A percentile compares a stretch with the other conserved stretches of the same genome.
Evolutionary conservation across 2,888 invertebrate species (phyloP).

Genomic region (Ceriagrion tenellum): DNA sequence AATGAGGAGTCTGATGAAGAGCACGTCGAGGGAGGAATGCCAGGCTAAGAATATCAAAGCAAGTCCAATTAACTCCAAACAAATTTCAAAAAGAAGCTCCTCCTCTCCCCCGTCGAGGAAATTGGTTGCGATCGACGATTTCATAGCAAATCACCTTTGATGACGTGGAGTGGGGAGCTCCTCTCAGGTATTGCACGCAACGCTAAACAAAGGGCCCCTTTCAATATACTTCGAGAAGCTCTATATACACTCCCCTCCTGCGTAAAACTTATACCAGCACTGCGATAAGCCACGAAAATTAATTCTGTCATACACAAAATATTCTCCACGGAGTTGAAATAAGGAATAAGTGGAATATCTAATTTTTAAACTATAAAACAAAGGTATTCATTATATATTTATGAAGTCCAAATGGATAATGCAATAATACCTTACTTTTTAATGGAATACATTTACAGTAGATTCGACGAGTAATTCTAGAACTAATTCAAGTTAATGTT

Average conservation of each 20-base stretch:
- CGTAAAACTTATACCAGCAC: too few species aligned
- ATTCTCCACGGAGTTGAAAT: too few species aligned
- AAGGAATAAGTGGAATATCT: too few species aligned
- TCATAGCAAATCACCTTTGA: not conserved
- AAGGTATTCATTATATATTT: too few species aligned
- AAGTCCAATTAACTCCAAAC: slow-evolving; percentile 38
- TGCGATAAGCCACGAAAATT: too few species aligned
- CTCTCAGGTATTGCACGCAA: not conserved
- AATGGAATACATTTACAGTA: too few species aligned
- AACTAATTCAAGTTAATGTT: too few species aligned
- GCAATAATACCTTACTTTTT: too few species aligned
- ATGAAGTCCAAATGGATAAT: too few species aligned
- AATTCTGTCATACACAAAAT: too few species aligned
- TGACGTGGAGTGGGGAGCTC: not conserved
- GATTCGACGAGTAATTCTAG: too few species aligned
- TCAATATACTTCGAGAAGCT: not conserved
- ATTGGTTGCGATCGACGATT: not conserved
- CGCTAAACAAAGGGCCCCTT: not conserved
- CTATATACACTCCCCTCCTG: not conserved
- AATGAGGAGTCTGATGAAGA: slow-evolving; percentile 55
- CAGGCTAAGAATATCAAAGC: slow-evolving; percentile 54
- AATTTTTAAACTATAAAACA: too few species aligned
- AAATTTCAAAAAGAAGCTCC: not conserved
- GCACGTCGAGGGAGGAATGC: slow-evolving; percentile 27
- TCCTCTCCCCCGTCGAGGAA: not conserved